Evolutionary conservation across 2,888 invertebrate genomes (phyloP), one percentile per base, ranked within the genome.

Genomic region (Andrena praecox): DNA sequence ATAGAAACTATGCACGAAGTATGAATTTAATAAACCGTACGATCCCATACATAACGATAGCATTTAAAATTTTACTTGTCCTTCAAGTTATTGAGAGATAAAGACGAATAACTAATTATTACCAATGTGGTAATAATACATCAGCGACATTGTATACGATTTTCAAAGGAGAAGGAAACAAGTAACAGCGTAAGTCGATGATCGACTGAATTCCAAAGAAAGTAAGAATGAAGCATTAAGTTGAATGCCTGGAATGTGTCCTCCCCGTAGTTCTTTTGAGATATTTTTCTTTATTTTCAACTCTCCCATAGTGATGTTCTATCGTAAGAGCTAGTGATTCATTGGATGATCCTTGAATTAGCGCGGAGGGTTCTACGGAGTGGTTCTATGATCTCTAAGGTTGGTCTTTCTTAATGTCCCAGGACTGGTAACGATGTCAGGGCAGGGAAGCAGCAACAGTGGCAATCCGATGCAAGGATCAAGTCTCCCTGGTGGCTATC

Each of bases 351-450:
- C 63, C 85, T 89, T 87, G 85, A 79, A 89, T 87, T 87, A 87
- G 87, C 81, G 85, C 82, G 50, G 71, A 67, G 56, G 16, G 16
- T 50, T 6, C 27, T 12, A 33, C 10, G 0, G 7, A 8, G 10
- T 24, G 16, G 12, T 33, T 42, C n/a, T 5, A 3, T 6, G 48
- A 64, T 74, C 0, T 24, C 50, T 77, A 74, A 85, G 24, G 16
- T 69, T 54, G 52, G 62, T 33, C 80, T 79, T 86, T 89, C 80
- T 85, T 88, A 68, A 85, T 91, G 90, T 89, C 92, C 69, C 86
- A 94, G 94, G 93, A 93, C 93, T 94, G 93, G 93, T 93, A 93
- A 93, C 93, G 89, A 91, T 93, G 92, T 93, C 93, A 80, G 94
- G 93, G 91, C 93, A 92, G 92, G 95, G 93, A 93, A 93, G 92